These are phyloP conservation scores for Neuroscelio doddi DNA, from an alignment of 2,888 invertebrate genomes.

Conservation along the genomic window DNA sequence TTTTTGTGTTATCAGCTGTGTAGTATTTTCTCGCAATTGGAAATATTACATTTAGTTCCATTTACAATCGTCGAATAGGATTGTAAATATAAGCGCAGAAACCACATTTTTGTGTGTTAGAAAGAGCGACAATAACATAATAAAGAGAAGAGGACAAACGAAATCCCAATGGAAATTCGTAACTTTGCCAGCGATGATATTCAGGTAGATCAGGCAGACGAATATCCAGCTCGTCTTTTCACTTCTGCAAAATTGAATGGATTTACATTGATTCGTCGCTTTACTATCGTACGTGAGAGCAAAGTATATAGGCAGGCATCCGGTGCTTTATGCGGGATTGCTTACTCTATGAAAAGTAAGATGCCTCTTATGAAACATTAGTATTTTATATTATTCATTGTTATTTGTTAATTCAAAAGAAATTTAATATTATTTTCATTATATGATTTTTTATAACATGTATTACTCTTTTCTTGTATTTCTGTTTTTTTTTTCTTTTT, in stretches of 20 bases:
- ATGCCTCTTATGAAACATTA: conserved; percentile 12
- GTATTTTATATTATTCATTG: too few relatives aligned
- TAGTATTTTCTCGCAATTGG: too few relatives aligned
- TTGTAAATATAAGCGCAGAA: too few relatives aligned
- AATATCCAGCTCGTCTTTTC: conserved; percentile 29
- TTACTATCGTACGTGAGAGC: conserved; percentile 20
- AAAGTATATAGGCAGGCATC: conserved; percentile 28
- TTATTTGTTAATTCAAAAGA: too few relatives aligned
- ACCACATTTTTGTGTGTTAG: neutral
- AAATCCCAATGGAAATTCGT: conserved; percentile 40
- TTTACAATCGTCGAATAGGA: too few relatives aligned
- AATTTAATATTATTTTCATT: too few relatives aligned
- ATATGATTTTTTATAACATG: too few relatives aligned
- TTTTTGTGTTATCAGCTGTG: too few relatives aligned
- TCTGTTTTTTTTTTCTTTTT: too few relatives aligned
- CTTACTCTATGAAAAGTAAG: conserved; percentile 9
- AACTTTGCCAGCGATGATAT: conserved; percentile 36
- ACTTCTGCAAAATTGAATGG: conserved; percentile 34
- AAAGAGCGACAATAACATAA: neutral
- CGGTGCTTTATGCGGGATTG: conserved; percentile 6
- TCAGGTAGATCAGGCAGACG: conserved; percentile 15
- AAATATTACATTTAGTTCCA: too few relatives aligned
- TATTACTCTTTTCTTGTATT: too few relatives aligned
- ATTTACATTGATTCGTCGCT: conserved; percentile 45
- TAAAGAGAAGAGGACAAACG: conserved; percentile 6